Evolutionary conservation across 2,888 invertebrate species (phyloP).

Genomic region (Rosalia funebris): DNA sequence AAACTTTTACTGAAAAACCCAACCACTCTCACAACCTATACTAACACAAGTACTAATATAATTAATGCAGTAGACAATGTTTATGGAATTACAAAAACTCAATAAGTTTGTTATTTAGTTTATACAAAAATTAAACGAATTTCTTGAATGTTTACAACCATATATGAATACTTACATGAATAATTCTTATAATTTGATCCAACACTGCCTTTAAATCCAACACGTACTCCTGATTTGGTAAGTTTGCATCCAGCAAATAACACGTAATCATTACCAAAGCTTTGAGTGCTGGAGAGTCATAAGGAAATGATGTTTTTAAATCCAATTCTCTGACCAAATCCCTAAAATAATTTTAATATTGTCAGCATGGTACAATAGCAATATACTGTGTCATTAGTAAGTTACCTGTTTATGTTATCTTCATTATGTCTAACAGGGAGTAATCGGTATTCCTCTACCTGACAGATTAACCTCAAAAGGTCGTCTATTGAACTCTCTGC

Average conservation of each 20-base stretch:
- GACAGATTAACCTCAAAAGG: conserved; percentile 81
- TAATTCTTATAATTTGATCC: conserved; percentile 93
- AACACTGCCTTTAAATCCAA: conserved; percentile 97
- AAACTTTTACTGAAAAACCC: too few species aligned
- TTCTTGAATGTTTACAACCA: too few species aligned
- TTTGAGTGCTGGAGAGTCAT: conserved; percentile 95
- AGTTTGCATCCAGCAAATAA: conserved; percentile 82
- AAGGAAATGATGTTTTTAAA: conserved; percentile 74
- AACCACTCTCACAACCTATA: too few species aligned
- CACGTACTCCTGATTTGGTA: conserved; percentile 93
- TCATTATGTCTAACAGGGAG: conserved; percentile 98
- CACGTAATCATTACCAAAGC: conserved; percentile 93
- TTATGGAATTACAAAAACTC: too few species aligned
- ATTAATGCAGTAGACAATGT: too few species aligned
- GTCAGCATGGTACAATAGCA: background rate
- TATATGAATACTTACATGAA: conserved; percentile 82
- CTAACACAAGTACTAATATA: too few species aligned
- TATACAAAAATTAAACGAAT: too few species aligned
- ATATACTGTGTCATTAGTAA: background rate
- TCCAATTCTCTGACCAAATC: conserved; percentile 84
- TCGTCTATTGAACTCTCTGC: conserved; percentile 74
- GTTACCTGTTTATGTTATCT: conserved; percentile 89
- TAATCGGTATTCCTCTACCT: conserved; percentile 90
- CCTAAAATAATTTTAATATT: conserved; percentile 64
- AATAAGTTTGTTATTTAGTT: too few species aligned